Conservation (phyloP, 2,797 vertebrate species). For the Schizothorax lantsangensis region DNA sequence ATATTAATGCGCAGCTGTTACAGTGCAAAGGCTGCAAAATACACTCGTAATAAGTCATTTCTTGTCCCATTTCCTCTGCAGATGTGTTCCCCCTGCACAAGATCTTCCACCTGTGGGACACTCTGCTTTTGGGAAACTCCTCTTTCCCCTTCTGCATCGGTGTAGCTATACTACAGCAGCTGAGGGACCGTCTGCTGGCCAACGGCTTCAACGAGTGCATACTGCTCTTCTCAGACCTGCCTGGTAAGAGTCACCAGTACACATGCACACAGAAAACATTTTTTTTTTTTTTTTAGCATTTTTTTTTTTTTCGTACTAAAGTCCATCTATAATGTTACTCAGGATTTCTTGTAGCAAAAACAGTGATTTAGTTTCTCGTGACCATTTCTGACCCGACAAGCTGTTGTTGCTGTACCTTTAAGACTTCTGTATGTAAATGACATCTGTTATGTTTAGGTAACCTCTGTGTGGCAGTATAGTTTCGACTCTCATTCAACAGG, state of each 20-base stretch:
- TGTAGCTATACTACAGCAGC: slow-evolving; percentile 96
- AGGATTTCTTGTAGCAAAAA: neutral
- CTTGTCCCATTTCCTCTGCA: slow-evolving; percentile 60
- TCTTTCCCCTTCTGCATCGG: slow-evolving; percentile 98
- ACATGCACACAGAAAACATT: neutral
- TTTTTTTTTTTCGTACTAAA: neutral
- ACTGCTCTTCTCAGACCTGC: slow-evolving; percentile 97
- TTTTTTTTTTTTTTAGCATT: neutral
- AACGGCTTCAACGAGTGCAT: slow-evolving; percentile 99
- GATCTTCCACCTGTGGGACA: slow-evolving; percentile 99
- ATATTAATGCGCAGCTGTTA: neutral
- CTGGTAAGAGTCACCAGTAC: slow-evolving; percentile 80
- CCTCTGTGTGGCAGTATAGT: neutral
- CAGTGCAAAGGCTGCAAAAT: neutral
- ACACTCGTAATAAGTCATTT: neutral
- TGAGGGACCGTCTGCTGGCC: slow-evolving; percentile 92
- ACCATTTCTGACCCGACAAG: neutral
- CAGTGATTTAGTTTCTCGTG: neutral
- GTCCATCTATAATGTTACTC: neutral
- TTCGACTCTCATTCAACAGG: neutral
- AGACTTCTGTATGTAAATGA: slow-evolving; percentile 1
- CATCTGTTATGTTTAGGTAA: neutral
- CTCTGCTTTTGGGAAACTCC: slow-evolving; percentile 93
- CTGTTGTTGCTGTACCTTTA: neutral
- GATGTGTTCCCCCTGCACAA: slow-evolving; percentile 96